A percentile compares a stretch with the other conserved stretches of the same genome.
These are phyloP conservation scores for Lathamus discolor DNA, from an alignment of 2,113 vertebrate genomes.

Conservation along the genomic window DNA sequence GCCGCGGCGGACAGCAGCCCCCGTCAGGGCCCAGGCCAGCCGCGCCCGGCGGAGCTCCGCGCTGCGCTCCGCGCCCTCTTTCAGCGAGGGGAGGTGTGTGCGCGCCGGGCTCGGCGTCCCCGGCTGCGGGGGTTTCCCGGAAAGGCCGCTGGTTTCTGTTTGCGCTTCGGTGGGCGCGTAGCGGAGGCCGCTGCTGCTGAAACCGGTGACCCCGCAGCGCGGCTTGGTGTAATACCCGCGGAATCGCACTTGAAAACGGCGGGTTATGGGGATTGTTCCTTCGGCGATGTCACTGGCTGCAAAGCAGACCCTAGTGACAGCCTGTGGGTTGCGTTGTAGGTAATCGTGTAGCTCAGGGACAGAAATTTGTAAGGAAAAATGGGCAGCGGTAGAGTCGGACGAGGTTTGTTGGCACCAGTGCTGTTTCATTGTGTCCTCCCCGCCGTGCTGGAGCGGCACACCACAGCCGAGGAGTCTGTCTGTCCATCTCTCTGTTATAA, in stretches of 20 bases:
- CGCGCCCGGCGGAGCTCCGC: background rate
- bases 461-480: background rate
- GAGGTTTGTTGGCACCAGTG: background rate
- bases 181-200: background rate
- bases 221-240: rapidly evolving
- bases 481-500: rapidly evolving
- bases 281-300: rapidly evolving
- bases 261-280: rapidly evolving
- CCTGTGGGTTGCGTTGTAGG: rapidly evolving
- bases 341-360: rapidly evolving
- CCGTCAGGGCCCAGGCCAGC: background rate
- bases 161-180: rapidly evolving
- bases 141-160: rapidly evolving
- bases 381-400: rapidly evolving
- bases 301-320: rapidly evolving
- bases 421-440: background rate
- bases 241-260: rapidly evolving
- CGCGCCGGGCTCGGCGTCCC: background rate
- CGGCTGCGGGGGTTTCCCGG: rapidly evolving
- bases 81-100: too few species aligned
- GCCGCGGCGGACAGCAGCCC: rapidly evolving
- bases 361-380: rapidly evolving
- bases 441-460: rapidly evolving
- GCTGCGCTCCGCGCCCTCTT: background rate
- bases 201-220: rapidly evolving